Evolutionary conservation across 2,888 invertebrate species (phyloP).

Genomic region (Lymantria monacha): DNA sequence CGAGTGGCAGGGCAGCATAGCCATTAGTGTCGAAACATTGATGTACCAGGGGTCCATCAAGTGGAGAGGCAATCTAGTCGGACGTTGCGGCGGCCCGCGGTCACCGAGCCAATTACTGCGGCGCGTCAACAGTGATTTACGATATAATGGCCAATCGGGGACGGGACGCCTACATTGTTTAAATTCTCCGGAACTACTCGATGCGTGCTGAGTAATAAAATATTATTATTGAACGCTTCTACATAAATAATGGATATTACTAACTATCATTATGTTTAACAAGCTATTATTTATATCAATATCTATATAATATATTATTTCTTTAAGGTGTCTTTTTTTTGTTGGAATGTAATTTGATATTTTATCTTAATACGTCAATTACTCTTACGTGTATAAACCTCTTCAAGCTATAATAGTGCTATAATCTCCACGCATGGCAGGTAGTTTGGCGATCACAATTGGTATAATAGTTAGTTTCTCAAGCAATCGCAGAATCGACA

Average conservation of each 20-base stretch:
- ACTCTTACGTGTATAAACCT: too few relatives aligned
- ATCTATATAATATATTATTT: too few relatives aligned
- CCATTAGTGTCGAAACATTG: slow-evolving; percentile 44
- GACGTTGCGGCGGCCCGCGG: slow-evolving; percentile 37
- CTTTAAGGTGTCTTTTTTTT: too few relatives aligned
- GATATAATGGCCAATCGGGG: slow-evolving; percentile 64
- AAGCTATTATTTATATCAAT: too few relatives aligned
- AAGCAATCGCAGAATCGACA: too few relatives aligned
- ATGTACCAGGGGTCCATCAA: slow-evolving; percentile 59
- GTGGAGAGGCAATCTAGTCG: slow-evolving; percentile 51
- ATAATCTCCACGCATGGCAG: too few relatives aligned
- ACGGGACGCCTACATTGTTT: slow-evolving; percentile 69
- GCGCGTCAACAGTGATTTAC: slow-evolving; percentile 76
- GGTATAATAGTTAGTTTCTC: too few relatives aligned
- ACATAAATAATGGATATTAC: background rate
- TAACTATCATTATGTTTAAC: too few relatives aligned
- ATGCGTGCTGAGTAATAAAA: slow-evolving; percentile 29
- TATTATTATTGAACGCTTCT: slow-evolving; percentile 23
- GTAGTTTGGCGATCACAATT: too few relatives aligned
- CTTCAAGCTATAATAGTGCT: too few relatives aligned
- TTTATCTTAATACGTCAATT: too few relatives aligned
- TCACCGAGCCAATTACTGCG: slow-evolving; percentile 62
- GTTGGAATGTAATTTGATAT: too few relatives aligned
- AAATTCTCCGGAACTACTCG: slow-evolving; percentile 48
- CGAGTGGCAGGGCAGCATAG: slow-evolving; percentile 20